Conservation (phyloP, 1,140 invertebrate genomes). For the Ephestia elutella region DNA sequence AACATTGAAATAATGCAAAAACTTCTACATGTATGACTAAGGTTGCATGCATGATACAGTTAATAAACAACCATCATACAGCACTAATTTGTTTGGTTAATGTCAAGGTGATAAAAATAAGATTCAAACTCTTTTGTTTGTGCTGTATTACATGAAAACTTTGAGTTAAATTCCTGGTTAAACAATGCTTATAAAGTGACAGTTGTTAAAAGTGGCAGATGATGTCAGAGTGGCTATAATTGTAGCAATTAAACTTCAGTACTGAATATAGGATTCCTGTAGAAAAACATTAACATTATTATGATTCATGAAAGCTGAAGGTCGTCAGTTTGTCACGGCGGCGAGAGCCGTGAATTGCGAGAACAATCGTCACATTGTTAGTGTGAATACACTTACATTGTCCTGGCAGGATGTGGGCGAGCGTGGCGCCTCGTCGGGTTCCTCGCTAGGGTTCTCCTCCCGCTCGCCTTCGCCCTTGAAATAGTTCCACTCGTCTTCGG, state of each 20-base stretch:
- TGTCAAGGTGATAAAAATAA: no score
- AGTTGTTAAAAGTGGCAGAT: no score
- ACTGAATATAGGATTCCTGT: not conserved
- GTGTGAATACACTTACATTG: constrained; percentile 45
- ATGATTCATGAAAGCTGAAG: constrained; percentile 4
- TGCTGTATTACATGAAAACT: no score
- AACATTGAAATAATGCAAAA: not conserved
- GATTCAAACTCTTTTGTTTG: no score
- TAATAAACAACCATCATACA: not conserved
- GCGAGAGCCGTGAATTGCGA: constrained; percentile 5
- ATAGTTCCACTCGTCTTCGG: constrained; percentile 87
- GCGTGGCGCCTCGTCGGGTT: constrained; percentile 55
- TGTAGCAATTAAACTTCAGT: no score
- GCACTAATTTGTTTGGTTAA: no score
- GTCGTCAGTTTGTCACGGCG: not conserved
- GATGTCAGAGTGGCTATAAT: no score
- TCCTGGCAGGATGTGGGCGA: constrained; percentile 70
- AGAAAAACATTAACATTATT: not conserved
- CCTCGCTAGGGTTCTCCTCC: constrained; percentile 50
- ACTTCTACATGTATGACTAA: not conserved
- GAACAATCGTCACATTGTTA: constrained; percentile 5
- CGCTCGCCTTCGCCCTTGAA: constrained; percentile 77
- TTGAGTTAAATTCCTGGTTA: no score
- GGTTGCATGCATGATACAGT: not conserved
- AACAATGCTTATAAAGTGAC: no score